phyloP scores from a whole-genome alignment of 2,797 vertebrate species.

The Acanthiza pusilla region DNA sequence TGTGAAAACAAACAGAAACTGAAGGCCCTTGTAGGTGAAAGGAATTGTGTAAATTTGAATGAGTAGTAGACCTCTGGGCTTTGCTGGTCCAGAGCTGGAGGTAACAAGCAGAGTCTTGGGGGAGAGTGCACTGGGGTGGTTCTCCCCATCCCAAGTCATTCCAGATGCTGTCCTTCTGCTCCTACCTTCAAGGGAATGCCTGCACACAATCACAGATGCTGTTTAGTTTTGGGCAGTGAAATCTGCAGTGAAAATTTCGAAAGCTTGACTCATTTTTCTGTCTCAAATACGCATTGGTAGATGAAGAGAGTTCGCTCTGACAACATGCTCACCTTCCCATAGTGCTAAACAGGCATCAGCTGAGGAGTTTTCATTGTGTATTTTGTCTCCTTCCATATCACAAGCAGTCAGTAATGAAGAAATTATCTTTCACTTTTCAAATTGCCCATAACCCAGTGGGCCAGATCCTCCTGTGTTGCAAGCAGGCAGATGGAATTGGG shows the following conservation, averaged over 20 bases:
- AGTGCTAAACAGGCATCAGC: background rate
- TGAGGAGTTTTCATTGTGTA: background rate
- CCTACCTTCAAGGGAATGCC: background rate
- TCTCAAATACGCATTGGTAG: background rate
- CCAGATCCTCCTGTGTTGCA: background rate
- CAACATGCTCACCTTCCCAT: background rate
- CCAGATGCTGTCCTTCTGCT: background rate
- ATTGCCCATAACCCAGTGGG: background rate
- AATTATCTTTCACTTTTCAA: background rate
- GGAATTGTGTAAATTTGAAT: background rate
- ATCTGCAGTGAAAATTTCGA: background rate
- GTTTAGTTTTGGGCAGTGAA: background rate
- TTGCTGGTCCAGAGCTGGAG: background rate
- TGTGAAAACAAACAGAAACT: constrained; percentile 25
- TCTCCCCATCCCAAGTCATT: background rate
- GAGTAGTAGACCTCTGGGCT: background rate
- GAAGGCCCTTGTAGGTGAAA: background rate
- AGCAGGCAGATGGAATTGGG: background rate
- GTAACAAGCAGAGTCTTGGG: background rate
- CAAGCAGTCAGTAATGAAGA: background rate
- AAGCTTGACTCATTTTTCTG: background rate
- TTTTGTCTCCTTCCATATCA: background rate
- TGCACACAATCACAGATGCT: background rate
- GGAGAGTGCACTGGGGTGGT: background rate
- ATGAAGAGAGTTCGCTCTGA: background rate